These are phyloP conservation scores for Intellagama lesueurii DNA, from an alignment of 2,797 vertebrate species.

Conservation along the genomic window DNA sequence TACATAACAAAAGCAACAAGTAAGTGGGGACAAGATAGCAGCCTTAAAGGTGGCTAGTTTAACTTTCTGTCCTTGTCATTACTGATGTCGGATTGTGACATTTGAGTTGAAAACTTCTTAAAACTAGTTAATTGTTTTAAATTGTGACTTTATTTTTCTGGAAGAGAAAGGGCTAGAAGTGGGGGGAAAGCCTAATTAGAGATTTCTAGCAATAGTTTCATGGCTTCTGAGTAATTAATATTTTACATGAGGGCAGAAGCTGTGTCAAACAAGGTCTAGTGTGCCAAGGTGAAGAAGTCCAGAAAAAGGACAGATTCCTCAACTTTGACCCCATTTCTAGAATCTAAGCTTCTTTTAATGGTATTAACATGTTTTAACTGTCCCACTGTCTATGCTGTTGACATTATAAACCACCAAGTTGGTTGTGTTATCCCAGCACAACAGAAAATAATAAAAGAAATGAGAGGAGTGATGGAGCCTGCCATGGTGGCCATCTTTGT, in stretches of 20 bases:
- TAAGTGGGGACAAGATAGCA: not conserved
- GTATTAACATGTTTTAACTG: slow-evolving; percentile 37
- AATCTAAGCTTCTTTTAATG: slow-evolving; percentile 38
- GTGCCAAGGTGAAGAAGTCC: not conserved
- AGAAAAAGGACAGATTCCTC: slow-evolving; percentile 46
- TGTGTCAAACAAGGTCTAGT: slow-evolving; percentile 25
- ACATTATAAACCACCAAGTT: slow-evolving; percentile 46
- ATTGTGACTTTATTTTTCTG: not conserved
- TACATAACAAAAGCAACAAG: not conserved
- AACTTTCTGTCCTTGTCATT: not conserved
- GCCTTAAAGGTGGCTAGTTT: not conserved
- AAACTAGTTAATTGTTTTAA: too few relatives aligned
- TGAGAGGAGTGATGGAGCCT: not conserved
- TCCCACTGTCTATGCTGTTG: not conserved
- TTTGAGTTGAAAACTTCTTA: too few relatives aligned
- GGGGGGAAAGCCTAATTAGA: not conserved
- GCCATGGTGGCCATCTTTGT: not conserved
- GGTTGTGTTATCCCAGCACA: slow-evolving; percentile 32
- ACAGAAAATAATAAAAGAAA: not conserved
- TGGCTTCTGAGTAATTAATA: slow-evolving; percentile 45
- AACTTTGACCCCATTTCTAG: slow-evolving; percentile 55
- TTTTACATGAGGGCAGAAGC: slow-evolving; percentile 45
- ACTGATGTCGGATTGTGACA: not conserved
- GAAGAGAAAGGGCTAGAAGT: not conserved
- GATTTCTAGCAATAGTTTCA: slow-evolving; percentile 19